Percentiles rank a stretch among this genome's conserved stretches.
These are phyloP conservation scores for Pantherophis vulpinus DNA, from an alignment of 2,797 vertebrate species.

Conservation along the genomic window DNA sequence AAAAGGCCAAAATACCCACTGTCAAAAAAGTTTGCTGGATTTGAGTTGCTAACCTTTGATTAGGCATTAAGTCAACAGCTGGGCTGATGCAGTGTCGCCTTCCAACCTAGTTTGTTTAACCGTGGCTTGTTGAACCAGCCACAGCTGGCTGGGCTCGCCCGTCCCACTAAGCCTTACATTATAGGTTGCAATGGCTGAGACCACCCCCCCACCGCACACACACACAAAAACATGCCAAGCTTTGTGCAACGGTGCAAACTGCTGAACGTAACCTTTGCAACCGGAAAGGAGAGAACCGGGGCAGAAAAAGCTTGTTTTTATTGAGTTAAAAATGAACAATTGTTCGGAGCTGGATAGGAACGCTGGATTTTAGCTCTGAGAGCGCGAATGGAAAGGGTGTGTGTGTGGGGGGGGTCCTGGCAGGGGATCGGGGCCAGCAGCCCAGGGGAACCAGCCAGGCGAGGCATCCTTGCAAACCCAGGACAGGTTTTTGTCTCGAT, in stretches of 20 bases:
- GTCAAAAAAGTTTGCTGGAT: neutral
- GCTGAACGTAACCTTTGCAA: too few species aligned
- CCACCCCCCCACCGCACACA: rapidly evolving
- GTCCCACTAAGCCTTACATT: neutral
- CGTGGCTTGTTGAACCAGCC: neutral
- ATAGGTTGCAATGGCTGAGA: neutral
- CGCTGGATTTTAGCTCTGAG: neutral
- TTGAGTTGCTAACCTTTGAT: neutral
- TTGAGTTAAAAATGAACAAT: neutral
- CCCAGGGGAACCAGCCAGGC: neutral
- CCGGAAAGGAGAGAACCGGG: too few species aligned
- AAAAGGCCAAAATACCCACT: neutral
- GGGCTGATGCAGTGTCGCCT: neutral
- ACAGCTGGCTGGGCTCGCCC: neutral
- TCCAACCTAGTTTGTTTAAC: neutral
- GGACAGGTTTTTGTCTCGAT: neutral
- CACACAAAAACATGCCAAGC: rapidly evolving
- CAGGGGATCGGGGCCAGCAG: neutral
- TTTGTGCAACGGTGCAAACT: neutral
- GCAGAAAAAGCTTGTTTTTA: neutral
- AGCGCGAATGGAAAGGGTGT: rapidly evolving
- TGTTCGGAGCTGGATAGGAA: too few species aligned
- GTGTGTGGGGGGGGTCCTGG: neutral
- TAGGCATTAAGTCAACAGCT: neutral
- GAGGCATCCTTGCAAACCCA: neutral